phyloP scores from a whole-genome alignment of 1,140 invertebrate genomes.

The Bombus sibiricus region DNA sequence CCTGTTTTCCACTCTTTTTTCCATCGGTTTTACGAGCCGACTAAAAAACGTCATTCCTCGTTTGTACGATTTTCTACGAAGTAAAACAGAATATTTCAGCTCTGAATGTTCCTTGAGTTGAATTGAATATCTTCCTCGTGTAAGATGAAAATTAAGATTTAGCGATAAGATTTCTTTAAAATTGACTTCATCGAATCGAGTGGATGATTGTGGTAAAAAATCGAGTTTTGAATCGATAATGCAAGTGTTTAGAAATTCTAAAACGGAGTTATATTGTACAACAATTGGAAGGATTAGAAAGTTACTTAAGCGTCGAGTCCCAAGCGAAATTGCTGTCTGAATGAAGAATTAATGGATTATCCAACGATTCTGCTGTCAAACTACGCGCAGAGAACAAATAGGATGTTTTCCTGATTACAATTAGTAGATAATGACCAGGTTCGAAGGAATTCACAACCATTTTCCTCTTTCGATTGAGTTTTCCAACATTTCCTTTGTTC shows the following conservation, averaged over 20 bases:
- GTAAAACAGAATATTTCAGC: not conserved
- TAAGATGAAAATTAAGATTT: not conserved
- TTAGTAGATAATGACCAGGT: not conserved
- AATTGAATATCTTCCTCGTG: no score
- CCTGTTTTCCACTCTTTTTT: constrained; percentile 35
- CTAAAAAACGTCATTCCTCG: not conserved
- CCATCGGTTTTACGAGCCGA: not conserved
- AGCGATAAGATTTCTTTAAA: not conserved
- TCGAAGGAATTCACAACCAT: not conserved
- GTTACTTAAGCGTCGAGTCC: not conserved
- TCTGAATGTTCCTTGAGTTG: not conserved
- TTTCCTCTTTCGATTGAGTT: not conserved
- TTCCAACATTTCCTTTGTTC: not conserved
- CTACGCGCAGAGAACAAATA: constrained; percentile 20
- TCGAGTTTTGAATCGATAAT: not conserved
- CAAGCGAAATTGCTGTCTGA: constrained; percentile 23
- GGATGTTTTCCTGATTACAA: constrained; percentile 45
- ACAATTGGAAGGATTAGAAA: constrained; percentile 24
- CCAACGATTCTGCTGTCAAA: not conserved
- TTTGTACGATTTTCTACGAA: not conserved
- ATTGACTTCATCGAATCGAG: no score
- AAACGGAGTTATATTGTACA: not conserved
- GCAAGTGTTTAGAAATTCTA: not conserved
- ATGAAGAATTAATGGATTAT: constrained; percentile 25
- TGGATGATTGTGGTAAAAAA: not conserved